A percentile compares a stretch with the other conserved stretches of the same genome.
Conservation (phyloP, 2,888 invertebrate genomes). For the Tachina lurida region DNA sequence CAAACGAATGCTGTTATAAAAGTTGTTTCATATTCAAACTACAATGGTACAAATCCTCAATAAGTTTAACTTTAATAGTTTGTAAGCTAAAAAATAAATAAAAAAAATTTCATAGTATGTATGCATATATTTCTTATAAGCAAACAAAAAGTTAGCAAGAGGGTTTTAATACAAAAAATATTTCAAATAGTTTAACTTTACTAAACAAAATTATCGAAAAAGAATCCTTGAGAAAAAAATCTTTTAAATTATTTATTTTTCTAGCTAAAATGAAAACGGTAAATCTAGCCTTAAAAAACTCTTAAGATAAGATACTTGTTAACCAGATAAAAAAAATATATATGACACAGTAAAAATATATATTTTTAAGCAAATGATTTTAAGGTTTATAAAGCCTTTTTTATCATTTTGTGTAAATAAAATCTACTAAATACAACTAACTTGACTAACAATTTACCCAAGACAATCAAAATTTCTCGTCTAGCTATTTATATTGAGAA, state of each 20-base stretch:
- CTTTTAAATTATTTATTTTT: too few species aligned
- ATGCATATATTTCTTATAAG: slow-evolving; percentile 13
- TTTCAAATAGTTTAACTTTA: not conserved
- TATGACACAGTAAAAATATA: not conserved
- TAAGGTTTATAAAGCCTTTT: not conserved
- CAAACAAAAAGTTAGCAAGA: not conserved
- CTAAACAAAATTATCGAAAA: not conserved
- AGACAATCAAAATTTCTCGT: too few species aligned
- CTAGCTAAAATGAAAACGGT: not conserved
- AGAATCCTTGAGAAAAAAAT: too few species aligned
- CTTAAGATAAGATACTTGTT: too few species aligned
- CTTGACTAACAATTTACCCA: too few species aligned
- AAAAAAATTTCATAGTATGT: not conserved
- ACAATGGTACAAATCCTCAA: slow-evolving; percentile 58
- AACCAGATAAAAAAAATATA: not conserved
- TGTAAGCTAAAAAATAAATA: slow-evolving; percentile 16
- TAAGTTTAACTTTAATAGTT: slow-evolving; percentile 34
- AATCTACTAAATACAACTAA: not conserved
- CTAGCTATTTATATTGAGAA: too few species aligned
- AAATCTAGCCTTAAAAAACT: not conserved
- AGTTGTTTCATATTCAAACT: slow-evolving; percentile 52
- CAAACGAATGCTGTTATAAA: slow-evolving; percentile 45
- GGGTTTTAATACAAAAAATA: not conserved
- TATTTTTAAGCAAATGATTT: not conserved
- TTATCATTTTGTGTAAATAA: slow-evolving; percentile 1